Conservation (phyloP, 1,140 invertebrate species). For the Diorhabda elongata region DNA sequence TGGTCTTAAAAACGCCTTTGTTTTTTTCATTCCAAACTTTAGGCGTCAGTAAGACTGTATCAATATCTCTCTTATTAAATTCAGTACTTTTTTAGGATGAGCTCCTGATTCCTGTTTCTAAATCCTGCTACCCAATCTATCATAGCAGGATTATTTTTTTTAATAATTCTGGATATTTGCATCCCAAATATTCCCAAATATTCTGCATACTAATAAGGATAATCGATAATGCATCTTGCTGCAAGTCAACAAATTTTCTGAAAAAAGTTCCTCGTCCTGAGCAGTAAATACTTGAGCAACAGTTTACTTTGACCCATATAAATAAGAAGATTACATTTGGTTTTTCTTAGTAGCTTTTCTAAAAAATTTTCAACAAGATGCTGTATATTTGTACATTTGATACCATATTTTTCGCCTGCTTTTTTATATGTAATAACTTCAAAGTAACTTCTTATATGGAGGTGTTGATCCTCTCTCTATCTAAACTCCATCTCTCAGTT, state of each 20-base stretch:
- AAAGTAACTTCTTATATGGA: no score
- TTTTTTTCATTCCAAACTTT: constrained; percentile 19
- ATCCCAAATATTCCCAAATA: constrained; percentile 11
- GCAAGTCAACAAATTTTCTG: constrained; percentile 20
- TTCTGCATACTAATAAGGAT: constrained; percentile 16
- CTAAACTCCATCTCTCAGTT: no score
- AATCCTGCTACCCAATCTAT: constrained; percentile 20
- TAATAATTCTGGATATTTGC: constrained; percentile 14
- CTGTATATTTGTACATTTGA: background rate
- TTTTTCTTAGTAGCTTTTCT: background rate
- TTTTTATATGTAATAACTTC: no score
- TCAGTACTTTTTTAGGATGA: constrained; percentile 46
- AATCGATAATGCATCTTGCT: constrained; percentile 23
- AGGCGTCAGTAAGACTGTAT: background rate
- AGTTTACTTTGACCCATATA: background rate
- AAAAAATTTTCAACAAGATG: background rate
- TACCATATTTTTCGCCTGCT: no score
- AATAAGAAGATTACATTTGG: background rate
- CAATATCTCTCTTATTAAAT: constrained; percentile 41
- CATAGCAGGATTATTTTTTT: constrained; percentile 16
- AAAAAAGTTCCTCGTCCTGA: constrained; percentile 6
- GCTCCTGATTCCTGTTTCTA: constrained; percentile 26
- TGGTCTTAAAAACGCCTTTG: constrained; percentile 7
- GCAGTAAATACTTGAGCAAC: constrained; percentile 16
- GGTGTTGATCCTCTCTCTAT: no score